phyloP scores from a whole-genome alignment of 2,113 vertebrate genomes.

The Zosterops hypoxanthus region DNA sequence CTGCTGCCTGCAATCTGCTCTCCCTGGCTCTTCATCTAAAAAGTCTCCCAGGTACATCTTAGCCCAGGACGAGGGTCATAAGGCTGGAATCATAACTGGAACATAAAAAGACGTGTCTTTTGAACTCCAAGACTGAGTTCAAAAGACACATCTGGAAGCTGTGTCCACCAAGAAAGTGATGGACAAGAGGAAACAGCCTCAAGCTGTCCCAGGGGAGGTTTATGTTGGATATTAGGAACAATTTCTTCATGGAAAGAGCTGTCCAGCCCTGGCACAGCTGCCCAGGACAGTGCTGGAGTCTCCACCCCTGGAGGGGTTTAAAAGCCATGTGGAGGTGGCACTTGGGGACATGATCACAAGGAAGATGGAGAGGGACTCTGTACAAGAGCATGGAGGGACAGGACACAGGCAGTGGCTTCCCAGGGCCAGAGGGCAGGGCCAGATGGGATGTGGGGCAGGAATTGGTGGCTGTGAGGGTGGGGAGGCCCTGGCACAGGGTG shows the following conservation, averaged over 20 bases:
- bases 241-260: background rate
- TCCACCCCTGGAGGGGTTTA: background rate
- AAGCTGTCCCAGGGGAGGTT: background rate
- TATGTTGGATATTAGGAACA: background rate
- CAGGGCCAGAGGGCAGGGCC: fast-evolving
- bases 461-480: background rate
- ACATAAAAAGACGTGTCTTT: too few species aligned
- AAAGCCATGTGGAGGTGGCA: background rate
- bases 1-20: background rate
- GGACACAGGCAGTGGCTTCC: background rate
- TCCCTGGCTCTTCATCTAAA: background rate
- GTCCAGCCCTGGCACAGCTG: background rate
- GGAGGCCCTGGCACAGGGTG: background rate
- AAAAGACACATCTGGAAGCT: background rate
- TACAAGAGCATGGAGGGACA: background rate
- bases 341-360: fast-evolving
- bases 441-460: too few species aligned
- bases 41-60: too few species aligned
- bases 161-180: fast-evolving
- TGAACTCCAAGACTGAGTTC: background rate
- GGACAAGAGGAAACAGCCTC: background rate
- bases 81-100: background rate
- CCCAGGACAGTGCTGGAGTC: background rate
- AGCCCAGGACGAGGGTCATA: background rate
- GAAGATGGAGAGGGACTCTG: background rate